phyloP scores from a whole-genome alignment of 2,797 vertebrate genomes.

The Clarias laeviceps region DNA sequence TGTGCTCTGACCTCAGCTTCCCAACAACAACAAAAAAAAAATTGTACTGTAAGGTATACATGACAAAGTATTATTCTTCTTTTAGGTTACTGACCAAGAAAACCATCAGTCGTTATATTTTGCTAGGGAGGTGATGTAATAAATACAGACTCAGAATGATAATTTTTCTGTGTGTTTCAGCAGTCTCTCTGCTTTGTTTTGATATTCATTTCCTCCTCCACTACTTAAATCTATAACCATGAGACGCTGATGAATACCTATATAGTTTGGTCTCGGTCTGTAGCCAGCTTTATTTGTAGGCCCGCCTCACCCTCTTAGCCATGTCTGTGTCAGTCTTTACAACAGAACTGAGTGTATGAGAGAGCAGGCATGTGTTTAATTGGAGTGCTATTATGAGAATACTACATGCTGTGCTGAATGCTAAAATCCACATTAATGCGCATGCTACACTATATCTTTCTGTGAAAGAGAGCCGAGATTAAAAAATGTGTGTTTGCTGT shows the following conservation, averaged over 20 bases:
- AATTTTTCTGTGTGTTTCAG: no score
- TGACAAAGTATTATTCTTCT: no score
- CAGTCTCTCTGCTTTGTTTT: background rate
- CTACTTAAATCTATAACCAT: background rate
- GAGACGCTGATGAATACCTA: background rate
- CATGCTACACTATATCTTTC: background rate
- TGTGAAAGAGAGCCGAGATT: background rate
- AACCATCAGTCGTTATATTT: no score
- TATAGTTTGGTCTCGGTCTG: background rate
- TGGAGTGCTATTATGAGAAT: constrained; percentile 31
- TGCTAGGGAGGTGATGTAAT: no score
- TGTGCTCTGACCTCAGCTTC: no score
- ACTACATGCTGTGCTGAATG: constrained; percentile 17
- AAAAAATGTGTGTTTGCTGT: background rate
- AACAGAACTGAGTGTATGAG: background rate
- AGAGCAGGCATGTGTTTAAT: constrained; percentile 23
- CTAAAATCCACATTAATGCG: background rate
- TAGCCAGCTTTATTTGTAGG: background rate
- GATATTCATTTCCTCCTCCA: no score
- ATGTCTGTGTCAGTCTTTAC: background rate
- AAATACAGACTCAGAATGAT: no score
- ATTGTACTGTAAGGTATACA: no score
- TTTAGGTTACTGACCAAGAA: no score
- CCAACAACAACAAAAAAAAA: no score
- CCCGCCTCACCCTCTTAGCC: background rate